A percentile compares a stretch with the other conserved stretches of the same genome.
Conservation (phyloP, 2,113 vertebrate species). For the Notarius quadriscutis region DNA sequence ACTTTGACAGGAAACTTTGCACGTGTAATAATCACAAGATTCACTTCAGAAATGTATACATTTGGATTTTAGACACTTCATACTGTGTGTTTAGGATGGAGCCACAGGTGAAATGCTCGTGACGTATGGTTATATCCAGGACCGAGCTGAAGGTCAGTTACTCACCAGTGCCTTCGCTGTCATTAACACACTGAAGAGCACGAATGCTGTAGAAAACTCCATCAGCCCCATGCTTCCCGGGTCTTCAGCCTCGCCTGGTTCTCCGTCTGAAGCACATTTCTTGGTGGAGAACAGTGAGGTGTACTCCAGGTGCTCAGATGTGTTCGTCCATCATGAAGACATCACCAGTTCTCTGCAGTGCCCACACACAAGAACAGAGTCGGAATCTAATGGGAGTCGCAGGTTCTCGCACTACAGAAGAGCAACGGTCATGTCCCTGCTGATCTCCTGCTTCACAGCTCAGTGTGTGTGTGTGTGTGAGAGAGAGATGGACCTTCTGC, state of each 20-base stretch:
- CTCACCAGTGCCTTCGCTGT: constrained; percentile 69
- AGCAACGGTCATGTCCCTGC: neutral
- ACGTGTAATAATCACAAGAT: neutral
- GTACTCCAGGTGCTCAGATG: constrained; percentile 41
- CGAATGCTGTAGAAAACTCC: constrained; percentile 42
- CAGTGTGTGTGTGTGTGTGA: constrained; percentile 12
- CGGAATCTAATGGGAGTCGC: neutral
- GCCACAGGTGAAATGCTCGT: neutral
- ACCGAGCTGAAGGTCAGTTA: constrained; percentile 9
- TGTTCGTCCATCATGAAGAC: constrained; percentile 14
- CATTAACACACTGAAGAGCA: constrained; percentile 59
- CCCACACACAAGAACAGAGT: neutral
- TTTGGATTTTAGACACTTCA: neutral
- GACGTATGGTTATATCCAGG: too few species aligned
- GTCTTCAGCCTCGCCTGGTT: constrained; percentile 6
- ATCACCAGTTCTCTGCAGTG: constrained; percentile 7
- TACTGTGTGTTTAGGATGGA: neutral
- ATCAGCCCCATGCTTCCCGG: constrained; percentile 53
- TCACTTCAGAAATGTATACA: neutral
- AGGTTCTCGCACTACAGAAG: neutral
- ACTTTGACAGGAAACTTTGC: neutral
- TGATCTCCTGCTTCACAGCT: constrained; percentile 12
- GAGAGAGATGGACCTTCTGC: constrained; percentile 6
- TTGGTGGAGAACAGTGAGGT: constrained; percentile 28
- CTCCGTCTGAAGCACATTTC: constrained; percentile 17